Percentiles rank a stretch among this genome's conserved stretches.
Evolutionary conservation across 2,113 vertebrate species (phyloP).

Genomic region (Agelaius tricolor): DNA sequence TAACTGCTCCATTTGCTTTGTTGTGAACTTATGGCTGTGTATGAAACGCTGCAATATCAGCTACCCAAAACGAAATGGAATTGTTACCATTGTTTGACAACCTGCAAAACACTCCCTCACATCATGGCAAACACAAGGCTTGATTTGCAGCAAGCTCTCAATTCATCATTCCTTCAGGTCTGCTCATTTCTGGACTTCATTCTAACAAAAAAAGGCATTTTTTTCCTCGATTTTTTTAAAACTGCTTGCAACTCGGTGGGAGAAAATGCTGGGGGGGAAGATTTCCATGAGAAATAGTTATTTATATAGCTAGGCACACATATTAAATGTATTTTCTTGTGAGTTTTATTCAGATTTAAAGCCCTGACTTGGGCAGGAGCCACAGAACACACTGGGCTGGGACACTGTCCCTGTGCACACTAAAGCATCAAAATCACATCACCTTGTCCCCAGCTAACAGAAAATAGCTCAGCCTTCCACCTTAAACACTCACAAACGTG

Average conservation of each 20-base stretch:
- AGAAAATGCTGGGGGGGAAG: background rate
- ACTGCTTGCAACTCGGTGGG: background rate
- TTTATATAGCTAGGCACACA: background rate
- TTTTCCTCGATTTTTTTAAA: background rate
- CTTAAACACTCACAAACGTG: rapidly evolving
- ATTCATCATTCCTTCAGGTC: background rate
- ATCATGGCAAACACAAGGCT: background rate
- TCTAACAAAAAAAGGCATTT: background rate
- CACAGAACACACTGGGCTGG: background rate
- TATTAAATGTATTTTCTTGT: rapidly evolving
- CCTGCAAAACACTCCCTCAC: background rate
- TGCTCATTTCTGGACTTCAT: background rate
- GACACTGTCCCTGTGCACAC: background rate
- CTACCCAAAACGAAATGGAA: background rate
- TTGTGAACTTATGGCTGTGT: background rate
- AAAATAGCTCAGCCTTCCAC: background rate
- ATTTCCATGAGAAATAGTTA: background rate
- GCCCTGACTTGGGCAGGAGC: background rate
- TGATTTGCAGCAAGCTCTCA: background rate
- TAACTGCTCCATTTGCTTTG: background rate
- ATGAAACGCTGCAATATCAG: background rate
- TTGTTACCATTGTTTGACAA: background rate
- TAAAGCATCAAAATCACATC: background rate
- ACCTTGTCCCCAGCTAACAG: background rate
- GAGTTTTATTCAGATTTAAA: background rate